These are phyloP conservation scores for Lepidocyrtoides sp. DNA, from an alignment of 2,888 invertebrate species.

Conservation along the genomic window DNA sequence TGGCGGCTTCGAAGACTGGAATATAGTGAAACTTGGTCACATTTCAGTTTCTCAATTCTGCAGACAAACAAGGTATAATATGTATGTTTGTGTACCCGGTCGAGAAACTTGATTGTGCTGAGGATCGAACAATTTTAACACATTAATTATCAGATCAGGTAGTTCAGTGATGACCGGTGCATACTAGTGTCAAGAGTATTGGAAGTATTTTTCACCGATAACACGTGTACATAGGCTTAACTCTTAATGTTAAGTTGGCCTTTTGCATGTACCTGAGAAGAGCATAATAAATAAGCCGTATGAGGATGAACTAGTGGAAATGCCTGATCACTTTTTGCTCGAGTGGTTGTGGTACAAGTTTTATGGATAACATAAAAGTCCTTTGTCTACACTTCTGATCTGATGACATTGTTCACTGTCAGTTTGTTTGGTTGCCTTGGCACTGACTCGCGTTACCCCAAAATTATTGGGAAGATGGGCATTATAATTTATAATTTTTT, in stretches of 20 bases:
- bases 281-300: background rate
- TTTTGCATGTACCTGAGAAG: background rate
- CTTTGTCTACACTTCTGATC: background rate
- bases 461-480: too few species aligned
- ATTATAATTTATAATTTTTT: too few species aligned
- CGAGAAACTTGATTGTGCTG: conserved; percentile 12
- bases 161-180: background rate
- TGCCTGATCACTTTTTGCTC: background rate
- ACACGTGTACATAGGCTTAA: background rate
- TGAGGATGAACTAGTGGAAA: background rate
- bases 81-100: background rate
- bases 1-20: background rate
- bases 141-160: background rate
- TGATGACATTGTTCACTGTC: too few species aligned
- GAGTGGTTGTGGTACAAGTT: background rate
- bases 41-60: background rate
- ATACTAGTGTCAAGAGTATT: background rate
- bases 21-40: background rate
- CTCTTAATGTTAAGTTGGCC: background rate
- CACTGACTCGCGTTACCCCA: background rate
- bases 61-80: background rate
- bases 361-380: background rate
- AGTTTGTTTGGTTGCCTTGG: background rate
- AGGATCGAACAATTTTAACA: background rate
- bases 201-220: background rate